Percentiles rank a stretch among this genome's conserved stretches.
phyloP scores from a whole-genome alignment of 1,140 invertebrate species.

The Drosophila rufa region DNA sequence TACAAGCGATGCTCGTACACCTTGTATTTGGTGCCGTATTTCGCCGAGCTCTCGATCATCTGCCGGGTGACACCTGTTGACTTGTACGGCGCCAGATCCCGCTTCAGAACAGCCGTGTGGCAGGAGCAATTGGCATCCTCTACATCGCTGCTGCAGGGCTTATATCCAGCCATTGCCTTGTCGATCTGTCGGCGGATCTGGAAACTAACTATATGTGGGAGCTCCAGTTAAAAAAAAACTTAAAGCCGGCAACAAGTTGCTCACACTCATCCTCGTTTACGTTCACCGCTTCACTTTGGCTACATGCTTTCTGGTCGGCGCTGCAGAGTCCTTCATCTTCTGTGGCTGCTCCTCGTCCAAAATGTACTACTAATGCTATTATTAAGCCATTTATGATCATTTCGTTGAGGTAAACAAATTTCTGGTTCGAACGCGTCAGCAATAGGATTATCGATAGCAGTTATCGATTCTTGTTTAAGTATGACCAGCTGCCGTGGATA shows the following conservation, averaged over 20 bases:
- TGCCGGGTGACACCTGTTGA: conserved; percentile 88
- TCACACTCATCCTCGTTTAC: conserved; percentile 27
- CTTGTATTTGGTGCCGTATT: conserved; percentile 92
- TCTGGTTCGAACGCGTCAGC: too few species aligned
- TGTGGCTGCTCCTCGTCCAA: conserved; percentile 3
- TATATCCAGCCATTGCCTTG: conserved; percentile 38
- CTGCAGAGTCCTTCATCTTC: conserved; percentile 16
- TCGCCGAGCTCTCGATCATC: conserved; percentile 88
- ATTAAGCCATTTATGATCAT: conserved; percentile 50
- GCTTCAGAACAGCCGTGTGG: conserved; percentile 88
- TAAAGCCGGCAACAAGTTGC: conserved; percentile 22
- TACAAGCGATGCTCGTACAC: conserved; percentile 90
- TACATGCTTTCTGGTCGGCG: conserved; percentile 1
- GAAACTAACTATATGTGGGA: conserved; percentile 12
- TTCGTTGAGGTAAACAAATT: conserved; percentile 45
- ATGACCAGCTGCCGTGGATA: neutral
- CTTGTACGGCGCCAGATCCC: conserved; percentile 90
- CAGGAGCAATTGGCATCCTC: conserved; percentile 87
- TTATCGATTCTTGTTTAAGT: neutral
- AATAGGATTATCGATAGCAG: too few species aligned
- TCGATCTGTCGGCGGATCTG: conserved; percentile 76
- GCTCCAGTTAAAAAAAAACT: neutral
- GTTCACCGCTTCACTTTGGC: neutral
- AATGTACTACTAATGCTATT: conserved; percentile 30
- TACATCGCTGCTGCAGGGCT: conserved; percentile 48